phyloP scores from a whole-genome alignment of 2,888 invertebrate species.

The Athalia circularis region DNA sequence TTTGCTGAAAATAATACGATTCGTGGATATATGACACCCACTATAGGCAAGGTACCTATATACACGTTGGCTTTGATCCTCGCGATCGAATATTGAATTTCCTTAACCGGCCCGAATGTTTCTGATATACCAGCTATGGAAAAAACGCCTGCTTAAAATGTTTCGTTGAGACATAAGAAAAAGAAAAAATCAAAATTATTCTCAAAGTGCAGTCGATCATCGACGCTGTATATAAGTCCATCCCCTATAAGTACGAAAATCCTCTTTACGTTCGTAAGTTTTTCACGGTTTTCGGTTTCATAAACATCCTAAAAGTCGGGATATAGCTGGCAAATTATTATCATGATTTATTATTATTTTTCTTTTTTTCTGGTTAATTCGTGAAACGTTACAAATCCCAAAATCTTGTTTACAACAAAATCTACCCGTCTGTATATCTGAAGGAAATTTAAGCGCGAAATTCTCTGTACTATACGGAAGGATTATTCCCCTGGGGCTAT shows the following conservation, averaged over 20 bases:
- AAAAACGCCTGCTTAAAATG: slow-evolving; percentile 65
- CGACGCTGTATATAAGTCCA: not conserved
- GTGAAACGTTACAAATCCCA: slow-evolving; percentile 64
- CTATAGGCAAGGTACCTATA: not conserved
- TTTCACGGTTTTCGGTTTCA: slow-evolving; percentile 74
- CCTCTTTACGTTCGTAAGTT: slow-evolving; percentile 69
- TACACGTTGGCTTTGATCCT: slow-evolving; percentile 53
- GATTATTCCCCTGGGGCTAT: slow-evolving; percentile 60
- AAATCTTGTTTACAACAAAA: slow-evolving; percentile 71
- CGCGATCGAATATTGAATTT: slow-evolving; percentile 68
- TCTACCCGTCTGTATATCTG: slow-evolving; percentile 44
- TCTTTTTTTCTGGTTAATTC: slow-evolving; percentile 39
- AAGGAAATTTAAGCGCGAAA: not conserved
- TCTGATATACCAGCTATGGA: slow-evolving; percentile 64
- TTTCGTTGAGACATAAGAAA: slow-evolving; percentile 59
- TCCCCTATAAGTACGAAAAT: slow-evolving; percentile 57
- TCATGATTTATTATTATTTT: slow-evolving; percentile 57
- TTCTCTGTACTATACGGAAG: slow-evolving; percentile 58
- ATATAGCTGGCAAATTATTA: slow-evolving; percentile 59
- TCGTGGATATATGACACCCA: slow-evolving; percentile 61
- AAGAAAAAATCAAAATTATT: not conserved
- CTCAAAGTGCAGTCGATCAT: too few relatives aligned
- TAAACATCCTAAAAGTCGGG: slow-evolving; percentile 62
- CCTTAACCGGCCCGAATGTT: slow-evolving; percentile 66
- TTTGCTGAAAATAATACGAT: slow-evolving; percentile 71